A percentile compares a stretch with the other conserved stretches of the same genome.
Conservation (phyloP, 2,888 invertebrate genomes). For the Erebia palarica region DNA sequence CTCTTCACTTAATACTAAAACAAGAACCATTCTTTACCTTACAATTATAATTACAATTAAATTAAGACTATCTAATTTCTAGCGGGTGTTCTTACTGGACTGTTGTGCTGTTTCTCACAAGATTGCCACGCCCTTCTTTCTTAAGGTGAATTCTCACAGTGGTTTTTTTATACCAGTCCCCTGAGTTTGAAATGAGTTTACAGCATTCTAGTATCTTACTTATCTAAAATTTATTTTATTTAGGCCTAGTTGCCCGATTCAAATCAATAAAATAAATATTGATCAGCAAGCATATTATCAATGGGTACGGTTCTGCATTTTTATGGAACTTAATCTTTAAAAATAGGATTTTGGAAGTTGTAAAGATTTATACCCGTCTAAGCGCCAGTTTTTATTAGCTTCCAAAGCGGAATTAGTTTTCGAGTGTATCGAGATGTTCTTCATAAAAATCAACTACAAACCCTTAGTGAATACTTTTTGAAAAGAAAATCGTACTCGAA, state of each 20-base stretch:
- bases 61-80: slow-evolving; percentile 80
- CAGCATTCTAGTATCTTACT: background rate
- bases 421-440: too few relatives aligned
- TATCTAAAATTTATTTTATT: background rate
- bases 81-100: slow-evolving; percentile 78
- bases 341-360: too few relatives aligned
- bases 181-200: background rate
- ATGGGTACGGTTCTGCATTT: too few relatives aligned
- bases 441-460: too few relatives aligned
- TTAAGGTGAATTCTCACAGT: slow-evolving; percentile 25
- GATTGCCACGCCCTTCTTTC: slow-evolving; percentile 52
- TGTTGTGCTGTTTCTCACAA: slow-evolving; percentile 64
- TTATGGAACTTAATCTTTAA: too few relatives aligned
- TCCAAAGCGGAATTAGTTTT: too few relatives aligned
- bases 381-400: too few relatives aligned
- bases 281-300: too few relatives aligned
- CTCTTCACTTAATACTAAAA: slow-evolving; percentile 80
- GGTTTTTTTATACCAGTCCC: background rate
- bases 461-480: too few relatives aligned
- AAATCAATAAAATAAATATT: too few relatives aligned
- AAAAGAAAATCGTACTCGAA: too few relatives aligned
- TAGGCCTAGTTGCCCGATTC: background rate
- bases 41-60: slow-evolving; percentile 73
- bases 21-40: slow-evolving; percentile 82
- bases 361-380: too few relatives aligned